Conservation (phyloP, 37 sponge, comb jelly and placozoan genomes). For the Aplysina aerophoba region DNA sequence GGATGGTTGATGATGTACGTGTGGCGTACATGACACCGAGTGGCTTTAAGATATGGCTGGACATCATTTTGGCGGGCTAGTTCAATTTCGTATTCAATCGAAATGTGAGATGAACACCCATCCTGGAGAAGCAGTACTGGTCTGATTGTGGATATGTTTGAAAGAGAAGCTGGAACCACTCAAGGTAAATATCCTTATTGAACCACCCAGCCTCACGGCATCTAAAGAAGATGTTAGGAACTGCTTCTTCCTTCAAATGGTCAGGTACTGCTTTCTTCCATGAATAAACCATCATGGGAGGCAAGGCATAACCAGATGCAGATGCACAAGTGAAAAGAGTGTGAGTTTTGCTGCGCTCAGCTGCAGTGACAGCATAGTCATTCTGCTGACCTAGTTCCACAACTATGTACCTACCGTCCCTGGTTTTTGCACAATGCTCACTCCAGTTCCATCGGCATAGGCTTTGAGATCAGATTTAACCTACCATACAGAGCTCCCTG, state of each 20-base stretch:
- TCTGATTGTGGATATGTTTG: slow-evolving; percentile 51
- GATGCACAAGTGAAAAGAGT: slow-evolving; percentile 58
- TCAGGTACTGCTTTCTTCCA: slow-evolving; percentile 35
- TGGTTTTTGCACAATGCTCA: slow-evolving; percentile 41
- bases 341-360: slow-evolving; percentile 58
- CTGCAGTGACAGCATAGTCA: slow-evolving; percentile 51
- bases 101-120: slow-evolving; percentile 66
- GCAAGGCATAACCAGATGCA: slow-evolving; percentile 53
- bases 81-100: slow-evolving; percentile 59
- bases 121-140: slow-evolving; percentile 58
- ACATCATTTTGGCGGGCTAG: slow-evolving; percentile 56
- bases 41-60: no score
- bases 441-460: slow-evolving; percentile 69
- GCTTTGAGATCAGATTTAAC: slow-evolving; percentile 60
- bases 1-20: no score
- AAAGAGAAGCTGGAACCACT: slow-evolving; percentile 64
- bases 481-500: slow-evolving; percentile 51
- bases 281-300: slow-evolving; percentile 65
- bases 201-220: slow-evolving; percentile 65
- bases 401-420: slow-evolving; percentile 52
- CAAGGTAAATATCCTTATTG: slow-evolving; percentile 44
- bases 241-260: slow-evolving; percentile 44
- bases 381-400: slow-evolving; percentile 44
- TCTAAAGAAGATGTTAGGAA: slow-evolving; percentile 50
- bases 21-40: no score